These are phyloP conservation scores for Siniperca chuatsi DNA, from an alignment of 2,113 vertebrate genomes.

Conservation along the genomic window DNA sequence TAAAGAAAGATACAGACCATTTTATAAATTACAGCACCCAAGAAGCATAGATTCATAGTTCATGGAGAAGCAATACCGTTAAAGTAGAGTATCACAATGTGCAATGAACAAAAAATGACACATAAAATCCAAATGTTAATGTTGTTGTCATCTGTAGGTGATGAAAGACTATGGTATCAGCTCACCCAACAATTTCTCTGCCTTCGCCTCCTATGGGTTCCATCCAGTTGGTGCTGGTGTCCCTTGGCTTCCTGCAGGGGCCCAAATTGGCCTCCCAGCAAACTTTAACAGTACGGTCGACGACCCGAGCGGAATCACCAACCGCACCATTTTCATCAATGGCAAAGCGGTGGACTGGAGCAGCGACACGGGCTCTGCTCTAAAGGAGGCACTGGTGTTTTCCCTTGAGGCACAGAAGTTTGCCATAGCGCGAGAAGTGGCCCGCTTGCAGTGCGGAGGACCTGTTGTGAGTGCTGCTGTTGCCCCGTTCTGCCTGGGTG, in stretches of 20 bases:
- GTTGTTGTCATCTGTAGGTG: constrained; percentile 72
- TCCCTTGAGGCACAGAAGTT: constrained; percentile 91
- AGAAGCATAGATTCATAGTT: not conserved
- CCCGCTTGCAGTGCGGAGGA: constrained; percentile 82
- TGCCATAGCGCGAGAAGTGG: constrained; percentile 89
- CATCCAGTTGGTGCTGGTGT: constrained; percentile 91
- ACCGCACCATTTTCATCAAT: constrained; percentile 85
- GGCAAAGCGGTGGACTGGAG: constrained; percentile 89
- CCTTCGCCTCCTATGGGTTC: constrained; percentile 92
- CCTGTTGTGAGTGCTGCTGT: constrained; percentile 84
- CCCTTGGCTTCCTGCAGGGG: constrained; percentile 89
- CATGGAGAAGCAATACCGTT: not conserved
- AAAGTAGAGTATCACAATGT: not conserved
- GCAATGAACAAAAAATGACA: not conserved
- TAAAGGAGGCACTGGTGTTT: constrained; percentile 88
- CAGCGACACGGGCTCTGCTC: constrained; percentile 79
- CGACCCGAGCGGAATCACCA: constrained; percentile 80
- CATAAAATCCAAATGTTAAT: not conserved
- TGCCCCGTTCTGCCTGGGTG: constrained; percentile 87
- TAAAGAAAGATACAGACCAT: not conserved
- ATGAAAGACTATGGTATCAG: constrained; percentile 82
- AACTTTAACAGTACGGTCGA: constrained; percentile 87
- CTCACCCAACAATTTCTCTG: constrained; percentile 78
- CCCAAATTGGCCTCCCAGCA: constrained; percentile 89
- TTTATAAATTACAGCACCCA: not conserved